Evolutionary conservation across 2,888 invertebrate species (phyloP), one percentile per base, ranked within the genome.

Genomic region (Protodeltote pygarga): DNA sequence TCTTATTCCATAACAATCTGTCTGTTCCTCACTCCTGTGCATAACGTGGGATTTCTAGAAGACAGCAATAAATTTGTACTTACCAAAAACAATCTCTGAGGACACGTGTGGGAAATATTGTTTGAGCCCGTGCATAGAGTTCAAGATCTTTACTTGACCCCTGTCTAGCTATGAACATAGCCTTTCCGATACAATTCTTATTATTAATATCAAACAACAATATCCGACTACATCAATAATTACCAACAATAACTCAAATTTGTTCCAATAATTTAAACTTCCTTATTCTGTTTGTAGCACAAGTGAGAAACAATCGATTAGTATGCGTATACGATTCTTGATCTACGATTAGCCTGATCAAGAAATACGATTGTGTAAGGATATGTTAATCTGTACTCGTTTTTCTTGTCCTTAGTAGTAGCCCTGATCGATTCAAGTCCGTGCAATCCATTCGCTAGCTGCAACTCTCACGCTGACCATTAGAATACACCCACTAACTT

Each of bases 401-500:
- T 11, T 39, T 21, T 24, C 17, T 38, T 10, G 15, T 17, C 23
- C 13, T 1, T 5, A n/a, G 49, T 55, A 35, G 46, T 44, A 61
- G 29, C 66, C 66, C 66, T 66, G 31, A 38, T 33, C 31, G 42
- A 38, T 41, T 24, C 20, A 46, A 35, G 31, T 27, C 55, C 57
- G 63, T 54, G 54, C 31, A 50, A 46, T 35, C 35, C 51, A 58
- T 41, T 37, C 27, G 27, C 40, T 8, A 27, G 55, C 57, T 41
- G 3, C 65, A 63, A 75, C 77, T 87, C 87, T 87, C 86, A 82
- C 83, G 77, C 77, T 85, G 83, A 79, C 86, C 85, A 87, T 87
- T 87, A 86, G 83, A 79, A 82, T 87, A 87, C 87, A 85, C 90
- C 89, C 85, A 90, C 89, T 82, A 84, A 85, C 80, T 84, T 80